Evolutionary conservation across 2,113 vertebrate genomes (phyloP).

Genomic region (Romanogobio albipinnatus): DNA sequence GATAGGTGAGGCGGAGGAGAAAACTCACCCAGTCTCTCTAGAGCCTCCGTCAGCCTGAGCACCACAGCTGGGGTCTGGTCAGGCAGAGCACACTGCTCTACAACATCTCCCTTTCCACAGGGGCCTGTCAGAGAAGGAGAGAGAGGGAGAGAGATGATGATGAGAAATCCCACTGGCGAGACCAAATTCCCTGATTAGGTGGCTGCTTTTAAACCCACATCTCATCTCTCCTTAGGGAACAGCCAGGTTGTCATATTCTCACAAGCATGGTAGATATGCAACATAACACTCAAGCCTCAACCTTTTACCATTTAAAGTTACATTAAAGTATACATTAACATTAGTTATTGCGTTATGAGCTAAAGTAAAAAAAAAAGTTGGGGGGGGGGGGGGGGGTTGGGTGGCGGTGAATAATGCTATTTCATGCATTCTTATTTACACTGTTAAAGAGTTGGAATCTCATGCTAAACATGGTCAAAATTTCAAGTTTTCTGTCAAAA

Average conservation of each 20-base stretch:
- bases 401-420: no score
- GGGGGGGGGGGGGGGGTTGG: no score
- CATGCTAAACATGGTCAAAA: no score
- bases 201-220: constrained; percentile 39
- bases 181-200: constrained; percentile 52
- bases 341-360: neutral
- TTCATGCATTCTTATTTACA: no score
- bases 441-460: no score
- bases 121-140: constrained; percentile 64
- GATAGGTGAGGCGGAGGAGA: neutral
- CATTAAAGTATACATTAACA: neutral
- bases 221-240: constrained; percentile 45
- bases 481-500: no score
- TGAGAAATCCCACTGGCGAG: constrained; percentile 51
- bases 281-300: neutral
- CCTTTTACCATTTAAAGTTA: neutral
- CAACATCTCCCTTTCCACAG: constrained; percentile 62
- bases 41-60: constrained; percentile 73
- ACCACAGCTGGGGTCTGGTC: constrained; percentile 73
- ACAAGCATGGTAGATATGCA: constrained; percentile 38
- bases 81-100: constrained; percentile 62
- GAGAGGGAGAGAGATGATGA: constrained; percentile 21
- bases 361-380: neutral
- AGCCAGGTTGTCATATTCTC: constrained; percentile 46
- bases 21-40: constrained; percentile 76